Evolutionary conservation across 2,888 invertebrate genomes (phyloP).

Genomic region (Xanthorhoe spadicearia): DNA sequence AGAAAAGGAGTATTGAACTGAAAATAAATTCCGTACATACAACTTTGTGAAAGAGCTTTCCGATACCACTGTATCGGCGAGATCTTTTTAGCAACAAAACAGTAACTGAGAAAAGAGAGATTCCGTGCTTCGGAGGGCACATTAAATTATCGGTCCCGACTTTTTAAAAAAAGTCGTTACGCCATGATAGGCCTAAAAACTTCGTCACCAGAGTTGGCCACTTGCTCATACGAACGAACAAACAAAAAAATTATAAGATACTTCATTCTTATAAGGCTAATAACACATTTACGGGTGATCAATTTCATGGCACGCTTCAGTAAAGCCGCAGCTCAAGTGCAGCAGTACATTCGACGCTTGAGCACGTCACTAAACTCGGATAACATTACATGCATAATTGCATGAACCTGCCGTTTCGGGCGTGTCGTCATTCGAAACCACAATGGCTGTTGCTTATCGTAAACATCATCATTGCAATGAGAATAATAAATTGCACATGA

Average conservation of each 20-base stretch:
- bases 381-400: constrained; percentile 55
- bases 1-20: no score
- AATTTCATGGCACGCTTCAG: constrained; percentile 37
- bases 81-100: no score
- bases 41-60: no score
- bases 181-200: no score
- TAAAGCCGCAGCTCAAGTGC: constrained; percentile 35
- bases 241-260: not conserved
- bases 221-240: no score
- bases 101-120: no score
- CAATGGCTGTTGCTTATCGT: constrained; percentile 40
- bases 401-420: constrained; percentile 44
- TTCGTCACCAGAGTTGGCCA: no score
- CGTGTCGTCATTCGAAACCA: constrained; percentile 40
- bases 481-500: constrained; percentile 42
- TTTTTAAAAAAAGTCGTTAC: no score
- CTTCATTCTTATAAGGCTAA: not conserved
- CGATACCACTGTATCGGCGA: no score
- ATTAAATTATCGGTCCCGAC: no score
- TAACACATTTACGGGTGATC: constrained; percentile 32
- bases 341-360: constrained; percentile 30
- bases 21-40: not conserved
- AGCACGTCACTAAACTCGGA: constrained; percentile 48
- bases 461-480: constrained; percentile 39
- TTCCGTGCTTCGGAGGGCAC: no score